phyloP scores from a whole-genome alignment of 2,797 vertebrate genomes.

The Enteromius treurensis region DNA sequence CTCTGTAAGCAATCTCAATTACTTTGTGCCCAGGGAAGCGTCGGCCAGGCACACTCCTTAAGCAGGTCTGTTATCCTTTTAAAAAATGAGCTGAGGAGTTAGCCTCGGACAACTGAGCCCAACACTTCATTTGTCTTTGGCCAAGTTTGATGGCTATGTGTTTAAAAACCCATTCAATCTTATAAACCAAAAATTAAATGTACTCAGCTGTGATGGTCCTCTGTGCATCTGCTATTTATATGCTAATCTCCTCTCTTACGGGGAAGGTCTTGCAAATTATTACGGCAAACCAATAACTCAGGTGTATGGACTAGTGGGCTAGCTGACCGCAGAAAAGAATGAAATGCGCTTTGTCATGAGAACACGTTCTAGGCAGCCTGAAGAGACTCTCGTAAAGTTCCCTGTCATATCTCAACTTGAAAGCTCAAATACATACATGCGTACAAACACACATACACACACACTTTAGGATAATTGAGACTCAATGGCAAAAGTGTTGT shows the following conservation, averaged over 20 bases:
- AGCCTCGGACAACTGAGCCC: slow-evolving; percentile 89
- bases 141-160: slow-evolving; percentile 93
- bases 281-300: slow-evolving; percentile 93
- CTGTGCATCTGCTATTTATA: slow-evolving; percentile 99
- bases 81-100: slow-evolving; percentile 88
- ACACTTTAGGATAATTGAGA: neutral
- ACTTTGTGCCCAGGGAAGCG: slow-evolving; percentile 79
- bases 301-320: slow-evolving; percentile 80
- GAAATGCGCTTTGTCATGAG: slow-evolving; percentile 66
- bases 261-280: slow-evolving; percentile 98
- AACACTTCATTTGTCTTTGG: slow-evolving; percentile 97
- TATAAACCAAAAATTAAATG: slow-evolving; percentile 99
- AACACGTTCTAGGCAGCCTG: slow-evolving; percentile 45
- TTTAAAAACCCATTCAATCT: slow-evolving; percentile 99
- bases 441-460: slow-evolving; percentile 10
- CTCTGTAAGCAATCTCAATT: slow-evolving; percentile 80
- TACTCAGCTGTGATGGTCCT: slow-evolving; percentile 98
- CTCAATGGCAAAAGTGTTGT: neutral
- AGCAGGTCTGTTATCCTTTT: slow-evolving; percentile 83
- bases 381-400: slow-evolving; percentile 60
- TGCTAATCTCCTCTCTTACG: slow-evolving; percentile 93
- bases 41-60: slow-evolving; percentile 77
- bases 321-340: slow-evolving; percentile 54
- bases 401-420: slow-evolving; percentile 49
- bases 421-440: slow-evolving; percentile 15